phyloP scores from a whole-genome alignment of 2,888 invertebrate species.

The Spicauda simplicius region DNA sequence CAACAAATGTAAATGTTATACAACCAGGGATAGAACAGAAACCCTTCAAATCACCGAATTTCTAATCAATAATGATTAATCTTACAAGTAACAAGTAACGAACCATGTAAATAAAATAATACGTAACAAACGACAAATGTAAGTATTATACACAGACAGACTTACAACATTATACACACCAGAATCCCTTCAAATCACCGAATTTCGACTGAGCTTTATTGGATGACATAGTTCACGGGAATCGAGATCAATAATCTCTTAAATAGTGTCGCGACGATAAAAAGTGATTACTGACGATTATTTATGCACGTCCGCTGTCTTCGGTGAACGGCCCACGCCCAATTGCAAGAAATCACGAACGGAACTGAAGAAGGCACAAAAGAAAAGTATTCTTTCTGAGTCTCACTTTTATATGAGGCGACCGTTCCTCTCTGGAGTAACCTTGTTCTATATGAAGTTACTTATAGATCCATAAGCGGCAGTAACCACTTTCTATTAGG shows the following conservation, averaged over 20 bases:
- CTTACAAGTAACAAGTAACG: too few species aligned
- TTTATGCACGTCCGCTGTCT: constrained; percentile 71
- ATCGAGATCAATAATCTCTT: constrained; percentile 66
- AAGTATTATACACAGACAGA: not conserved
- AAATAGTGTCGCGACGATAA: constrained; percentile 68
- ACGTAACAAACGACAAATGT: not conserved
- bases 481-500: too few species aligned
- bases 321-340: constrained; percentile 46
- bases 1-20: not conserved
- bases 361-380: not conserved
- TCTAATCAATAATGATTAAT: too few species aligned
- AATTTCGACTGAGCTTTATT: constrained; percentile 1
- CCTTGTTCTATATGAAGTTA: too few species aligned
- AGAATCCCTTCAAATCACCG: constrained; percentile 1
- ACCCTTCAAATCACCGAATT: too few species aligned
- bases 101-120: not conserved
- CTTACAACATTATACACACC: too few species aligned
- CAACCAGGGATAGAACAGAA: too few species aligned
- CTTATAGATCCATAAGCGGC: too few species aligned
- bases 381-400: not conserved
- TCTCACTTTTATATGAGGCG: too few species aligned
- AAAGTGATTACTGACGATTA: constrained; percentile 72
- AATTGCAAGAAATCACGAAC: not conserved
- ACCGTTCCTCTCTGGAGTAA: too few species aligned
- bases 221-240: constrained; percentile 11